Evolutionary conservation across 2,113 vertebrate genomes (phyloP).

Genomic region (Stomatorhinus ivindoensis): DNA sequence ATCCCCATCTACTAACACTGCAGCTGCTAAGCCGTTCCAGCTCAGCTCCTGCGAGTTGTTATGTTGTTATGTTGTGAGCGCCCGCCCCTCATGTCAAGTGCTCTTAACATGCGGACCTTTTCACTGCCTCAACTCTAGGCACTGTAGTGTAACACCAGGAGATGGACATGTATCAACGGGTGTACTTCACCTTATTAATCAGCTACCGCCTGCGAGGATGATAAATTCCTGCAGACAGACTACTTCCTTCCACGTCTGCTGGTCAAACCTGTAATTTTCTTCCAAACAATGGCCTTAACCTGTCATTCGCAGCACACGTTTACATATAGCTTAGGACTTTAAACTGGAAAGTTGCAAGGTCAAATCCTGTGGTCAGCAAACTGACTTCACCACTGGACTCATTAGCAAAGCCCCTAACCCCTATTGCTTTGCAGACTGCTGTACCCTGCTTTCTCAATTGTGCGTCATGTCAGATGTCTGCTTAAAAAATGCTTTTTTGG

Average conservation of each 20-base stretch:
- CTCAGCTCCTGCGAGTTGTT: not conserved
- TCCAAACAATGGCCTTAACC: not conserved
- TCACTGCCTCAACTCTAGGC: not conserved
- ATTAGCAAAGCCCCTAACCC: not conserved
- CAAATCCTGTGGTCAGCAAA: too few relatives aligned
- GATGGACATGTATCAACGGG: not conserved
- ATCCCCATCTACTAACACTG: not conserved
- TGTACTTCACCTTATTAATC: not conserved
- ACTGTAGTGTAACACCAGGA: not conserved
- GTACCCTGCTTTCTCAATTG: not conserved
- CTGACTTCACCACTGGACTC: not conserved
- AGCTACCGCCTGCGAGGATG: not conserved
- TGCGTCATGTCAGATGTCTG: not conserved
- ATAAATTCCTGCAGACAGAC: not conserved
- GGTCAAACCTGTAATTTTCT: not conserved
- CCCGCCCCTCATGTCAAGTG: not conserved
- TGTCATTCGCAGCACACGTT: not conserved
- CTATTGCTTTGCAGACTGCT: not conserved
- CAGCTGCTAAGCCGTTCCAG: not conserved
- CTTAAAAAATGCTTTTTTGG: not conserved
- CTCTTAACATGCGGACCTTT: not conserved
- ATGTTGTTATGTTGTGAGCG: not conserved
- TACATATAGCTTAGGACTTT: too few relatives aligned
- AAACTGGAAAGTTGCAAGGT: too few relatives aligned
- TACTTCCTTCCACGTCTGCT: not conserved